Conservation (phyloP, 2,797 vertebrate species). For the Urocyon cinereoargenteus region DNA sequence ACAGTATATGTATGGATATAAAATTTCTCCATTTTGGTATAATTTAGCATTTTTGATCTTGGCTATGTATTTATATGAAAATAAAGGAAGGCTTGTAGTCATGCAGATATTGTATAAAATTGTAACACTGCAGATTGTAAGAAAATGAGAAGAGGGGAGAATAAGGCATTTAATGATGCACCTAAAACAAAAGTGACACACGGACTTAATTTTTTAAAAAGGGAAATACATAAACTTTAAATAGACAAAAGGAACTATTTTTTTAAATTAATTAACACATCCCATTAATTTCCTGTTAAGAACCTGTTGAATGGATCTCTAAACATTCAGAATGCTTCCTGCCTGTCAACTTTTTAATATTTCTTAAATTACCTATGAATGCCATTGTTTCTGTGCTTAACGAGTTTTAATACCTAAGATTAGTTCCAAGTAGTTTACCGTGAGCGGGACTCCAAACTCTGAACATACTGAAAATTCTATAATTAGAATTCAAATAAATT, state of each 20-base stretch:
- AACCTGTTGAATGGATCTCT: background rate
- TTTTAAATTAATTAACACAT: background rate
- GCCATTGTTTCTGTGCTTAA: background rate
- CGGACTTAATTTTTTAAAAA: background rate
- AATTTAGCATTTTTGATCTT: background rate
- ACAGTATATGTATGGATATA: background rate
- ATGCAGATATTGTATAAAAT: background rate
- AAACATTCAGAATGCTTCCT: conserved; percentile 19
- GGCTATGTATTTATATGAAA: background rate
- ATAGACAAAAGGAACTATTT: background rate
- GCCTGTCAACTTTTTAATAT: background rate
- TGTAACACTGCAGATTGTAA: background rate
- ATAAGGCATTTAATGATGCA: background rate
- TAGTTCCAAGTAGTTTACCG: conserved; percentile 5
- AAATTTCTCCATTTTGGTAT: background rate
- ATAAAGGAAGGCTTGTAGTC: background rate
- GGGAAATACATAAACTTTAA: conserved; percentile 1
- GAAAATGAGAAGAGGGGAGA: background rate
- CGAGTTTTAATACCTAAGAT: conserved; percentile 8
- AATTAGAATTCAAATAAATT: conserved; percentile 47
- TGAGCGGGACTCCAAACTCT: background rate
- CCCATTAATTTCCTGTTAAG: conserved; percentile 39
- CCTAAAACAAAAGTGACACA: background rate
- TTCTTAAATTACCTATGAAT: conserved; percentile 20
- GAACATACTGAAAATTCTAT: conserved; percentile 31